Conservation (phyloP, 2,113 vertebrate genomes). For the Nettapus auritus region DNA sequence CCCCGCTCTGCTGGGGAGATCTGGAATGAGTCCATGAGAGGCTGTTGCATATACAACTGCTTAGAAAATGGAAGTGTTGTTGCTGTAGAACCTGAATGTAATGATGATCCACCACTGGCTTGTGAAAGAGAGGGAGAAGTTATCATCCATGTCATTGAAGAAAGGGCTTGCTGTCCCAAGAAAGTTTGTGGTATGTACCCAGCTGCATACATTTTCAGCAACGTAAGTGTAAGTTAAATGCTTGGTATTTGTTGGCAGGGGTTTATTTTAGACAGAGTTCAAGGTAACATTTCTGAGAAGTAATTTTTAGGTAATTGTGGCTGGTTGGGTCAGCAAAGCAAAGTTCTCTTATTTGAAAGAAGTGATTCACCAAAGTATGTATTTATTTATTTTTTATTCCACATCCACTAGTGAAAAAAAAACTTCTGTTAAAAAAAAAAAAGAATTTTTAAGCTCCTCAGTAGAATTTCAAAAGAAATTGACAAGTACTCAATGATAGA, state of each 20-base stretch:
- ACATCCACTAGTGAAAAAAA: neutral
- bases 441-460: neutral
- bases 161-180: constrained; percentile 89
- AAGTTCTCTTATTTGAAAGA: neutral
- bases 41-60: constrained; percentile 91
- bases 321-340: neutral
- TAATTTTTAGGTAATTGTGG: neutral
- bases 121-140: constrained; percentile 93
- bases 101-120: constrained; percentile 74
- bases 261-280: neutral
- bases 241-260: neutral
- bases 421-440: neutral
- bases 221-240: neutral
- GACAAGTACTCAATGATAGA: neutral
- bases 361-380: neutral
- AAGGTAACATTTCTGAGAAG: neutral
- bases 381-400: neutral
- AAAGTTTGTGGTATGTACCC: constrained; percentile 89
- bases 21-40: constrained; percentile 89
- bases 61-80: constrained; percentile 91
- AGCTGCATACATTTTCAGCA: neutral
- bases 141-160: constrained; percentile 82
- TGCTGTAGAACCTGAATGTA: constrained; percentile 88
- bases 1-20: constrained; percentile 87
- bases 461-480: neutral